Evolutionary conservation across 1,140 invertebrate genomes (phyloP), one percentile per base, ranked within the genome.

Genomic region (Pseudobourletiella spinata): DNA sequence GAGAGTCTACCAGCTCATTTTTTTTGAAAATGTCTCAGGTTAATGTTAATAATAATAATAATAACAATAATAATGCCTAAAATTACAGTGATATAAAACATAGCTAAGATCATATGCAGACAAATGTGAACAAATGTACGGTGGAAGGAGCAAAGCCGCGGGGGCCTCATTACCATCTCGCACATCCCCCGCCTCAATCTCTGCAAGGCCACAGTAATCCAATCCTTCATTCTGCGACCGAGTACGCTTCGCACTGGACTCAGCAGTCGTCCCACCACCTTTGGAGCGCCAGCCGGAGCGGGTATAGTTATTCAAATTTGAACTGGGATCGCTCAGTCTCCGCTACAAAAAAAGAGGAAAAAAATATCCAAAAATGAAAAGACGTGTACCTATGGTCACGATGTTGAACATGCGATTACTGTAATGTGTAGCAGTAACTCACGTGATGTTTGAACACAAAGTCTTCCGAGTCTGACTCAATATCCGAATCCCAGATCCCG

Each of bases 181-280:
- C 66, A 95, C 80, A 78, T 95, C 91, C 15, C 90, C 90, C 22
- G 92, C 92, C 77, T 95, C 91, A 61, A 97, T 93, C 78, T 96
- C 92, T 57, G 82, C 88, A 28, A 70, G 52, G 16, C 68, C 68
- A 61, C 63, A 67, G 51, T 69, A 71, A 75, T 93, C 89, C 20
- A 92, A 79, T 6, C 88, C 86, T 77, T 94, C 91, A 73, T 91
- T 91, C 77, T 95, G 92, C 15, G 91, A 95, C 64, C 90, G 83
- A 43, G 91, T 88, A 57, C 61, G 54, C 44, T 70, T 70, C 8
- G 74, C 77, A n/a, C n/a, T n/a, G 32, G 74, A 72, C 11, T 77
- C 75, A 61, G 77, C 57, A 14, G 61, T 65, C 25, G 61, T 67
- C 42, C 78, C 79, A 0, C 75, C 76, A 4, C 76, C 75, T 68